These are phyloP conservation scores for Acanthisitta chloris DNA, from an alignment of 2,113 vertebrate species.

Conservation along the genomic window DNA sequence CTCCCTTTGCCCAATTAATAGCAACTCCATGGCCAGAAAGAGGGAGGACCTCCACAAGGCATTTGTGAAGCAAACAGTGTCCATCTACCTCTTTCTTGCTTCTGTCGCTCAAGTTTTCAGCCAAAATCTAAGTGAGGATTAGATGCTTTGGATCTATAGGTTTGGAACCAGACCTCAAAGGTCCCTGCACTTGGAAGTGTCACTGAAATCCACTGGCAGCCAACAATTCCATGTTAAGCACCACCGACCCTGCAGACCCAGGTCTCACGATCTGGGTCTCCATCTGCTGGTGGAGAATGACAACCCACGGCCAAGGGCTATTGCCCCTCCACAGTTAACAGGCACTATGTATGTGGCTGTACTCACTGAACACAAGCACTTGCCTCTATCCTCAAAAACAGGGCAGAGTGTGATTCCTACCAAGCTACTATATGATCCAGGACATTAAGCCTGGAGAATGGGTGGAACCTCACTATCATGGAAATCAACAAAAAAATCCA, in stretches of 20 bases:
- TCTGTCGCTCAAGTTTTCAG: neutral
- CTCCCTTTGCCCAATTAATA: neutral
- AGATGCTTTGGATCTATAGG: neutral
- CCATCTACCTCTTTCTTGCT: neutral
- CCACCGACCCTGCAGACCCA: neutral
- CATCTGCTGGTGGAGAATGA: neutral
- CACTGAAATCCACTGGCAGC: neutral
- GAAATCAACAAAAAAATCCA: neutral
- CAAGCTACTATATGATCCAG: neutral
- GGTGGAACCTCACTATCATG: neutral
- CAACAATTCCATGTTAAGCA: neutral
- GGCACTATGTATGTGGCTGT: fast-evolving
- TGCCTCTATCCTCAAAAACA: neutral
- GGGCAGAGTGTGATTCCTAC: neutral
- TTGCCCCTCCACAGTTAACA: neutral
- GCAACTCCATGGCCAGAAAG: neutral
- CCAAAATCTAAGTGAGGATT: neutral
- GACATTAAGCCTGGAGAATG: neutral
- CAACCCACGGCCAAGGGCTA: neutral
- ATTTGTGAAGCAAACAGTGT: neutral
- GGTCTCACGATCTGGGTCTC: neutral
- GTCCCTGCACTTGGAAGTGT: neutral
- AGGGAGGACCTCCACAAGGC: neutral
- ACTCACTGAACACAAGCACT: neutral
- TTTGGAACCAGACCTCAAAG: neutral